These are phyloP conservation scores for Ahaetulla prasina DNA, from an alignment of 2,113 vertebrate genomes.

Conservation along the genomic window DNA sequence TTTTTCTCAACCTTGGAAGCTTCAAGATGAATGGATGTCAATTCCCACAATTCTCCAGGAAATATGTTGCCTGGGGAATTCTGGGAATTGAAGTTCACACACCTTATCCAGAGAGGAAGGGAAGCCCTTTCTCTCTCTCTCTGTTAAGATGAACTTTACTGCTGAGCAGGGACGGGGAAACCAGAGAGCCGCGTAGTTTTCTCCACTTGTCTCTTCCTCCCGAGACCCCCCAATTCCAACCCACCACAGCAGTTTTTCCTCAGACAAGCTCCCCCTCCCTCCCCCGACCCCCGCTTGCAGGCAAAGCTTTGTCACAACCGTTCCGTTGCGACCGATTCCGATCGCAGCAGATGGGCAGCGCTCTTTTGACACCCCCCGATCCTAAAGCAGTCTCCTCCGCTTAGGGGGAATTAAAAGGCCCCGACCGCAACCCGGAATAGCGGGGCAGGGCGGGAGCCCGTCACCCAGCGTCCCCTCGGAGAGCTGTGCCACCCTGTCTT, in stretches of 20 bases:
- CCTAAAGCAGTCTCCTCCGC: conserved; percentile 50
- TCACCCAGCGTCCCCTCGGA: conserved; percentile 34
- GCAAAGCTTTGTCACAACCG: conserved; percentile 80
- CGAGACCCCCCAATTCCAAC: conserved; percentile 60
- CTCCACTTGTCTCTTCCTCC: conserved; percentile 58
- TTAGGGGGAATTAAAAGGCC: conserved; percentile 52
- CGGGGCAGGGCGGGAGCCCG: conserved; percentile 9
- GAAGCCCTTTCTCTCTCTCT: not conserved
- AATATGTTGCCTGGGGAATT: not conserved
- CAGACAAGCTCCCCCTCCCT: conserved; percentile 1
- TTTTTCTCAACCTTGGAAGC: not conserved
- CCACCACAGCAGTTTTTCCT: conserved; percentile 70
- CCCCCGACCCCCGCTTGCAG: conserved; percentile 65
- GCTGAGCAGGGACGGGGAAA: not conserved
- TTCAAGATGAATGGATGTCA: not conserved
- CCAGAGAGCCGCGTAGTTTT: not conserved
- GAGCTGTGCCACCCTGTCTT: not conserved
- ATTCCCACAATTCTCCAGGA: not conserved
- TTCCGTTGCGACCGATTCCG: conserved; percentile 82
- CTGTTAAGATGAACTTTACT: not conserved
- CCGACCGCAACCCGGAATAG: conserved; percentile 44
- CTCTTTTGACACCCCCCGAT: conserved; percentile 63
- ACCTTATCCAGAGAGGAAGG: not conserved
- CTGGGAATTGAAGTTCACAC: not conserved
- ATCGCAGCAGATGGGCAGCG: conserved; percentile 84